These are phyloP conservation scores for Philopotamus ludificatus DNA, from an alignment of 1,140 invertebrate genomes.

Conservation along the genomic window DNA sequence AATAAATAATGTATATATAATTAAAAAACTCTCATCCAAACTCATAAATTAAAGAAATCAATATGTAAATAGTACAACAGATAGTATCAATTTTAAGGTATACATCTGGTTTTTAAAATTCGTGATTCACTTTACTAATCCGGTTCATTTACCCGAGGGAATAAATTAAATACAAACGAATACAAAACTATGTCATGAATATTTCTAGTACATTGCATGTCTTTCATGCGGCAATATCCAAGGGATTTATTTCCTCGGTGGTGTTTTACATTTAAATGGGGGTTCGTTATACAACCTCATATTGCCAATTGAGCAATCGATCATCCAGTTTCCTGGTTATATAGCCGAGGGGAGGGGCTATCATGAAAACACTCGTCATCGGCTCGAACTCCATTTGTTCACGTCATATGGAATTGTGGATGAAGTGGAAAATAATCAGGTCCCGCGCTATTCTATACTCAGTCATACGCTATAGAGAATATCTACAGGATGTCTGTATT, in stretches of 20 bases:
- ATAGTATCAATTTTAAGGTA: no score
- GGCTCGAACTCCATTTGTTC: constrained; percentile 10
- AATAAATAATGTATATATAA: no score
- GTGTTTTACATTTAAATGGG: constrained; percentile 5
- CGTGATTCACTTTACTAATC: no score
- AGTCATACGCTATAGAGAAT: neutral
- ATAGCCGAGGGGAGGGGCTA: neutral
- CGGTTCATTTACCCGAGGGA: no score
- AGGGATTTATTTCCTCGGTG: neutral
- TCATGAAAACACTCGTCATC: constrained; percentile 8
- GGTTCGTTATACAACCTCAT: constrained; percentile 12
- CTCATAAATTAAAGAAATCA: no score
- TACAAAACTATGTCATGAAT: no score
- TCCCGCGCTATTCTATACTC: neutral
- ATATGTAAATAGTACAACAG: no score
- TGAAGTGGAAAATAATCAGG: constrained; percentile 8
- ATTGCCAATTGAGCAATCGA: constrained; percentile 18
- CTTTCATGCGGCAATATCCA: no score
- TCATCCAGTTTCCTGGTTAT: neutral
- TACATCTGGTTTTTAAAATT: no score
- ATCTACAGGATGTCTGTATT: neutral
- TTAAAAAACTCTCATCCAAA: no score
- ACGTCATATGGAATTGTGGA: constrained; percentile 2
- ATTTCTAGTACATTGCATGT: no score
- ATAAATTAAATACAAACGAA: no score